Evolutionary conservation across 2,888 invertebrate genomes (phyloP).

Genomic region (Aspidapion aeneum): DNA sequence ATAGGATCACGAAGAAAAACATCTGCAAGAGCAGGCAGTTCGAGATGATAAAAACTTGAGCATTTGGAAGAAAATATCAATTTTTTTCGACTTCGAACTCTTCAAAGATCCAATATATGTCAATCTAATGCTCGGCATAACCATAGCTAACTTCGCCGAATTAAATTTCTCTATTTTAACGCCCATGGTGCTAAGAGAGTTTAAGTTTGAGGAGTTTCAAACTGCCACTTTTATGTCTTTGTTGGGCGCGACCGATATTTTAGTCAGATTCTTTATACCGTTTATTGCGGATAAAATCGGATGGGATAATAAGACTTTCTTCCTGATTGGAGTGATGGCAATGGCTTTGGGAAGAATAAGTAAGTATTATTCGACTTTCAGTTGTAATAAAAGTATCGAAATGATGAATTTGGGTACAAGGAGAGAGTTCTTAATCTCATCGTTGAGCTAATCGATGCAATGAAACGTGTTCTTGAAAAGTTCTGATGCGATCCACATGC

Average conservation of each 20-base stretch:
- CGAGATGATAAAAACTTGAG: conserved; percentile 39
- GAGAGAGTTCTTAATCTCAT: no score
- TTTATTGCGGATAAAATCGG: conserved; percentile 65
- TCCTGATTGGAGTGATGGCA: conserved; percentile 62
- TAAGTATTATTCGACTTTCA: no score
- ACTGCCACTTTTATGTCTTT: conserved; percentile 68
- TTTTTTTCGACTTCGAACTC: conserved; percentile 69
- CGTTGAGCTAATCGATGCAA: no score
- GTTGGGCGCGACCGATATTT: conserved; percentile 62
- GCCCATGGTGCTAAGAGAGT: conserved; percentile 69
- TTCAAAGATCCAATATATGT: conserved; percentile 66
- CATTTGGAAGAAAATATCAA: conserved; percentile 55
- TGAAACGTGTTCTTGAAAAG: no score
- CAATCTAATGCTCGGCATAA: conserved; percentile 67
- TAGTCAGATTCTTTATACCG: conserved; percentile 63
- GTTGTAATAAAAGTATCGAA: no score
- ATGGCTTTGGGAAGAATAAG: conserved; percentile 65
- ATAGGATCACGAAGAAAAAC: conserved; percentile 18
- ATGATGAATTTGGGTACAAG: no score
- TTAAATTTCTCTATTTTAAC: conserved; percentile 70
- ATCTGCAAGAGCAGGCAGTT: conserved; percentile 11
- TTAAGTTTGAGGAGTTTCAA: conserved; percentile 57
- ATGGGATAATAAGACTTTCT: conserved; percentile 69
- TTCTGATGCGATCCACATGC: no score
- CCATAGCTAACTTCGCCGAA: conserved; percentile 67